Evolutionary conservation across 2,888 invertebrate genomes (phyloP), one percentile per base, ranked within the genome.

Genomic region (Apantesis nais): DNA sequence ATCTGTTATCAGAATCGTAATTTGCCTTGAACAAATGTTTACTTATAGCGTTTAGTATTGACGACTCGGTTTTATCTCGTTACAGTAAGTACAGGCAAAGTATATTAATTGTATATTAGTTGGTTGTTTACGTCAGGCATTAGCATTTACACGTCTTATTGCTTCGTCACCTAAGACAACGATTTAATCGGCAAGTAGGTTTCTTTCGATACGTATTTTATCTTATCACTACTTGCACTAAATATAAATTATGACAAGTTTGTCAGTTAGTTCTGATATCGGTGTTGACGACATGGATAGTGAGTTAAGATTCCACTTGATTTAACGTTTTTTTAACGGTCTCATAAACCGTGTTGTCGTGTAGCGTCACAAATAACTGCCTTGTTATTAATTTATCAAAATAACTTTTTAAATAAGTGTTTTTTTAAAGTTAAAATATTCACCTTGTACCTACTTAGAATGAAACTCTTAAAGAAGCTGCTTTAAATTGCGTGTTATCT

Each of bases 201-300:
- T 75, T 74, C 76, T 82, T 79, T 81, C 79, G 84, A 83, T 78
- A 80, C 83, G 81, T 84, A 83, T 81, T 79, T 86, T 89, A 90
- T 90, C 91, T 91, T 91, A 91, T 91, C 91, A 82, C 77, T 72
- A 79, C 84, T 82, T 85, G 76, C 83, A 88, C 84, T 78, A 76
- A 83, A 85, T 84, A 84, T 74, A 22, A 52, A 52, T 52, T n/a
- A 66, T 72, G 73, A 84, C 79, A 83, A 82, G 80, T 86, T 88
- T 78, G 85, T 85, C 84, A 86, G 81, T 84, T 84, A 79, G 79
- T 82, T 83, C 78, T 78, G 84, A 84, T 86, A 88, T 85, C 82
- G 77, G 81, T 80, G 85, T 79, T 78, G 78, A 79, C 76, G 82
- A 83, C 88, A 90, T 90, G 90, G 88, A 91, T 84, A 76, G 90